These are phyloP conservation scores for Brachionus rotundiformis DNA, from an alignment of 1,140 invertebrate genomes.

Conservation along the genomic window DNA sequence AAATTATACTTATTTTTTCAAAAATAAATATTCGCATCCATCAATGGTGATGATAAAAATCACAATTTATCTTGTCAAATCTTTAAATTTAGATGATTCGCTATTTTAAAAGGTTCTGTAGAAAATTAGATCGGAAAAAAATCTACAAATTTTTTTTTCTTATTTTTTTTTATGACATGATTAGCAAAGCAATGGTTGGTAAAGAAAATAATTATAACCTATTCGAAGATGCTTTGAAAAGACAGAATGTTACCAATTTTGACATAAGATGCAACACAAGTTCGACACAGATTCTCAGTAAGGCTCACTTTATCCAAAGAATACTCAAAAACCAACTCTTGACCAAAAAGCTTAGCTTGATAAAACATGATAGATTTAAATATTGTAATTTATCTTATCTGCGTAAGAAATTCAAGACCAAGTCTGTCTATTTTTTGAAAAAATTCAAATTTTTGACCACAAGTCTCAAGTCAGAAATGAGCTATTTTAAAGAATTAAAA, in stretches of 20 bases:
- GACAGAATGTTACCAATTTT: constrained; percentile 15
- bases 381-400: background rate
- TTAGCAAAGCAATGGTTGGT: too few species aligned
- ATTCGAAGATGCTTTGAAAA: background rate
- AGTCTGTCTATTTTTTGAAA: background rate
- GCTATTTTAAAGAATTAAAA: background rate
- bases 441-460: constrained; percentile 7
- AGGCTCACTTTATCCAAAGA: background rate
- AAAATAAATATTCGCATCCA: too few species aligned
- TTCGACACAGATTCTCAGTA: background rate
- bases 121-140: too few species aligned
- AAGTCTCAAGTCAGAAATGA: background rate
- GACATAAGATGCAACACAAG: background rate
- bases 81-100: too few species aligned
- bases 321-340: background rate
- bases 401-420: background rate
- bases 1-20: too few species aligned
- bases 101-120: too few species aligned
- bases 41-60: too few species aligned
- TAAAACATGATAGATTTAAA: background rate
- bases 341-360: background rate
- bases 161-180: too few species aligned
- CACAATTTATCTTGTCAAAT: too few species aligned
- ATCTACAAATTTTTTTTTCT: too few species aligned
- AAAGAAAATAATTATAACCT: too few species aligned